phyloP scores from a whole-genome alignment of 2,888 invertebrate genomes.

The Sesia bembeciformis region DNA sequence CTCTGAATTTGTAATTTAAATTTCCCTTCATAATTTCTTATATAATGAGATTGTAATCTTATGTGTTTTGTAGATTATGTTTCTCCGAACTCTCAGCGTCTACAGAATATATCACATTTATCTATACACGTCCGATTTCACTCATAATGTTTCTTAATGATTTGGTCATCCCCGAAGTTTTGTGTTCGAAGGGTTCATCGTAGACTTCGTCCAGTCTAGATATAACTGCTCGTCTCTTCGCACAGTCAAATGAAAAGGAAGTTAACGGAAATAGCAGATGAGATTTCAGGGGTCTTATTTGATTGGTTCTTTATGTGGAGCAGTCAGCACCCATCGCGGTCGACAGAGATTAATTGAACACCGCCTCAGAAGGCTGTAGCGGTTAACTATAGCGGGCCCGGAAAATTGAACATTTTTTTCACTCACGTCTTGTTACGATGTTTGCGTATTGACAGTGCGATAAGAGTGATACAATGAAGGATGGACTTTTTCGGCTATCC shows the following conservation, averaged over 20 bases:
- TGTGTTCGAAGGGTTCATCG: constrained; percentile 33
- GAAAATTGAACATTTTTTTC: constrained; percentile 67
- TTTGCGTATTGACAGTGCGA: constrained; percentile 50
- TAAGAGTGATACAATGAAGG: constrained; percentile 35
- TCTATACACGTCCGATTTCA: constrained; percentile 40
- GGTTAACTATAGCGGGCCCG: constrained; percentile 64
- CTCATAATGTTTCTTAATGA: constrained; percentile 39
- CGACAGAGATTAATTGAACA: constrained; percentile 66
- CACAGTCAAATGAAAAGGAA: constrained; percentile 11
- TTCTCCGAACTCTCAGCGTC: no score
- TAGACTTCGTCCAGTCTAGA: constrained; percentile 23
- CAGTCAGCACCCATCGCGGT: constrained; percentile 51
- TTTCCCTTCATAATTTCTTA: neutral
- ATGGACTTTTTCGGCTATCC: constrained; percentile 7
- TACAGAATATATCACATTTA: constrained; percentile 20
- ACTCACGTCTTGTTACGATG: constrained; percentile 51
- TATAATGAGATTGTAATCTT: no score
- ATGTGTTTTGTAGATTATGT: no score
- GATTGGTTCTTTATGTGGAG: constrained; percentile 48
- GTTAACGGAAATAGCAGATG: constrained; percentile 33
- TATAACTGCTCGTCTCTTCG: constrained; percentile 19
- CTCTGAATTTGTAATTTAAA: neutral
- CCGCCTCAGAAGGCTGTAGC: constrained; percentile 50
- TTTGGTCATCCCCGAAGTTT: constrained; percentile 33
- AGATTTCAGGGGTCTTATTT: constrained; percentile 33